Percentiles rank a stretch among this genome's conserved stretches.
Conservation (phyloP, 2,113 vertebrate species). For the Calidris pugnax region DNA sequence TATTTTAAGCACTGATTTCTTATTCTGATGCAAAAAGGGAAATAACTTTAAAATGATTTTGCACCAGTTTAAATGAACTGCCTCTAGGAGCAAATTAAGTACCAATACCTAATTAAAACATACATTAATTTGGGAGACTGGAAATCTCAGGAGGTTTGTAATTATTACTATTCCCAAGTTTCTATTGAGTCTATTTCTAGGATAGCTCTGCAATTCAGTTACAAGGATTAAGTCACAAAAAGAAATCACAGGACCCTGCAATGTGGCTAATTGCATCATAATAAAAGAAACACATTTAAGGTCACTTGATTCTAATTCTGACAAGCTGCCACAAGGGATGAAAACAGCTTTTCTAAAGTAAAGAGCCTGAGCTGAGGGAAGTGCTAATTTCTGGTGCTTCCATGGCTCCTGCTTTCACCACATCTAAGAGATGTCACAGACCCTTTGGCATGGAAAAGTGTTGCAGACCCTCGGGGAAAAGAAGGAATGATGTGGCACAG, state of each 20-base stretch:
- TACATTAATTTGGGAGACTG: slow-evolving; percentile 38
- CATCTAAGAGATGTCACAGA: not conserved
- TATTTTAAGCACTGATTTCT: slow-evolving; percentile 8
- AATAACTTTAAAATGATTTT: not conserved
- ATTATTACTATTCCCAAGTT: slow-evolving; percentile 56
- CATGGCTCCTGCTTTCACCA: not conserved
- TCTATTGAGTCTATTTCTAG: slow-evolving; percentile 27
- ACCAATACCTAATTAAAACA: slow-evolving; percentile 58
- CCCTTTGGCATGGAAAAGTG: not conserved
- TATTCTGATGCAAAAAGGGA: not conserved
- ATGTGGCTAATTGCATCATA: slow-evolving; percentile 6
- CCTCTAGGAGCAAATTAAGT: slow-evolving; percentile 21
- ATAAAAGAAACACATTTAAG: slow-evolving; percentile 34
- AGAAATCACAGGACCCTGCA: not conserved
- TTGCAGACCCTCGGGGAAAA: not conserved
- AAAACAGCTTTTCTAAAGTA: not conserved
- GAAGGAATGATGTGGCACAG: not conserved
- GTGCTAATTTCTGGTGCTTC: not conserved
- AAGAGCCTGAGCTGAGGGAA: not conserved
- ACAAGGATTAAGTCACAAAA: slow-evolving; percentile 8
- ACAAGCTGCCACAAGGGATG: slow-evolving; percentile 10
- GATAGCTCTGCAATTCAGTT: slow-evolving; percentile 12
- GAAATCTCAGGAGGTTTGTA: slow-evolving; percentile 44
- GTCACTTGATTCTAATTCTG: slow-evolving; percentile 24
- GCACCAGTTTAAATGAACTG: not conserved